phyloP scores from a whole-genome alignment of 2,888 invertebrate genomes.

The Caenorhabditis sp. region DNA sequence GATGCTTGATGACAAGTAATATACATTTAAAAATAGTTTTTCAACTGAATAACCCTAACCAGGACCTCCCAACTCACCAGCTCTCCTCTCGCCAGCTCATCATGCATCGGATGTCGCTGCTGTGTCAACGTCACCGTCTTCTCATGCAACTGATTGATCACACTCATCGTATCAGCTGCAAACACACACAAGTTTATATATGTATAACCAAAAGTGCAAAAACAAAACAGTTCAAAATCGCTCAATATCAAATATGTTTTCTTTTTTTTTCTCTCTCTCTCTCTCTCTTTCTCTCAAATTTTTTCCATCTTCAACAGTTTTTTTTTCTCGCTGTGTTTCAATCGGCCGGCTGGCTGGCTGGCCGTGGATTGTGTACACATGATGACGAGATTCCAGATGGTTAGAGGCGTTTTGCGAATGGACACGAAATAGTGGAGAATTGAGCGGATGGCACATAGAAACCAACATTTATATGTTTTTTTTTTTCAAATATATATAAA shows the following conservation, averaged over 20 bases:
- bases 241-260: too few relatives aligned
- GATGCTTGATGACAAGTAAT: too few relatives aligned
- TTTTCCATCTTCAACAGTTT: not conserved
- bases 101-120: not conserved
- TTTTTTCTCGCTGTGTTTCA: not conserved
- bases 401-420: not conserved
- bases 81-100: constrained; percentile 5
- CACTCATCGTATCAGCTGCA: constrained; percentile 13
- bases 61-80: not conserved
- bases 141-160: constrained; percentile 1
- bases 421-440: not conserved
- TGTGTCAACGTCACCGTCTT: constrained; percentile 4
- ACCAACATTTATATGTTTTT: too few relatives aligned
- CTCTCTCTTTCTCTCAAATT: not conserved
- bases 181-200: constrained; percentile 1
- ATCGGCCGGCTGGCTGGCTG: too few relatives aligned
- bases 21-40: too few relatives aligned
- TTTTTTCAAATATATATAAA: too few relatives aligned
- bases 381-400: not conserved
- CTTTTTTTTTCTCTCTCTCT: not conserved
- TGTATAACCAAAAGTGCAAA: too few relatives aligned
- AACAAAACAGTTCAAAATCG: too few relatives aligned
- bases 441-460: too few relatives aligned
- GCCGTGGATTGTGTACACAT: not conserved
- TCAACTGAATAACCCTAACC: too few relatives aligned